A percentile compares a stretch with the other conserved stretches of the same genome.
Evolutionary conservation across 2,888 invertebrate species (phyloP).

Genomic region (Meta bourneti): DNA sequence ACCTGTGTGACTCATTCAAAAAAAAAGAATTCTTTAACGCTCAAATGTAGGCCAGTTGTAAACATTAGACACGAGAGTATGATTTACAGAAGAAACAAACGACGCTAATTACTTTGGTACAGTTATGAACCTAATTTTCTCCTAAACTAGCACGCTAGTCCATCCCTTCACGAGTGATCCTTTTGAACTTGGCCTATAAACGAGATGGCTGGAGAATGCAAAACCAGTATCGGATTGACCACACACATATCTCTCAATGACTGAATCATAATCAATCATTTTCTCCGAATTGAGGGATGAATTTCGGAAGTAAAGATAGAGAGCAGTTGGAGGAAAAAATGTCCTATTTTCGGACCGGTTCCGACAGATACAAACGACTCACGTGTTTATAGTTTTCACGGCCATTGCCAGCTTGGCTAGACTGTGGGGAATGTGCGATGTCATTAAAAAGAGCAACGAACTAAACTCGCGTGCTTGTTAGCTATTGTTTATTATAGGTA

Average conservation of each 20-base stretch:
- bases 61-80: neutral
- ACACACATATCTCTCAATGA: neutral
- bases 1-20: neutral
- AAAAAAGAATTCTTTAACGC: neutral
- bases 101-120: slow-evolving; percentile 10
- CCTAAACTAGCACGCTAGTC: slow-evolving; percentile 30
- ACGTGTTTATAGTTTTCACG: slow-evolving; percentile 27
- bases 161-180: slow-evolving; percentile 5
- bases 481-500: slow-evolving; percentile 18
- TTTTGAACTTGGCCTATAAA: slow-evolving; percentile 65
- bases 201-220: neutral
- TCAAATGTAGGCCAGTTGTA: slow-evolving; percentile 10
- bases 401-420: slow-evolving; percentile 38
- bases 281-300: slow-evolving; percentile 40
- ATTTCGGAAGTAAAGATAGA: slow-evolving; percentile 21
- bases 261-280: slow-evolving; percentile 51
- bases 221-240: slow-evolving; percentile 11
- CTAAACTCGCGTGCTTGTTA: neutral
- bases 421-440: slow-evolving; percentile 18
- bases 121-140: slow-evolving; percentile 23
- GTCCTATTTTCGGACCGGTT: slow-evolving; percentile 61
- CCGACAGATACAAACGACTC: slow-evolving; percentile 3
- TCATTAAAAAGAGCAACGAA: slow-evolving; percentile 18
- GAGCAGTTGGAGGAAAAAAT: neutral
- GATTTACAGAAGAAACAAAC: slow-evolving; percentile 4